Conservation (phyloP, 2,888 invertebrate genomes). For the Nasonovia ribisnigri region DNA sequence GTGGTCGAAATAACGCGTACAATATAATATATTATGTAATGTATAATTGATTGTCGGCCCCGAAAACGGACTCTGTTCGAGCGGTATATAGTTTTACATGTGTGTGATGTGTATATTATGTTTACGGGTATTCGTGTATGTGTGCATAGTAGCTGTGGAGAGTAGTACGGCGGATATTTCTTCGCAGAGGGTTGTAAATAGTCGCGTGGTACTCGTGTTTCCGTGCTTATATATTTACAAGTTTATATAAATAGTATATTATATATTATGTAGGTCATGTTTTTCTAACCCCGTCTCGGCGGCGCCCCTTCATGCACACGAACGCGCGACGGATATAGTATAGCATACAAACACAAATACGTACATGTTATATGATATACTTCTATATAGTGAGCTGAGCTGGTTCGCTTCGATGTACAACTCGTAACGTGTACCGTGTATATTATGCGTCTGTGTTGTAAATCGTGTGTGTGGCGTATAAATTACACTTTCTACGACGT, state of each 20-base stretch:
- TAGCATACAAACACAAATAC: background rate
- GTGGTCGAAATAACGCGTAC: constrained; percentile 1
- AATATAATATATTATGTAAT: constrained; percentile 5
- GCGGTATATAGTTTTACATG: background rate
- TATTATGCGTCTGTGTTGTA: background rate
- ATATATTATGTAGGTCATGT: constrained; percentile 57
- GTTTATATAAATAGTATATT: background rate
- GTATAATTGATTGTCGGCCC: constrained; percentile 14
- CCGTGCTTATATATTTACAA: background rate
- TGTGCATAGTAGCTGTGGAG: background rate
- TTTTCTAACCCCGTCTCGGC: constrained; percentile 46
- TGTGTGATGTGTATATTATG: background rate
- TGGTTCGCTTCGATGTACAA: background rate
- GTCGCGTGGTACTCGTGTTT: constrained; percentile 27
- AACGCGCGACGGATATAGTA: background rate
- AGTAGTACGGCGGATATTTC: background rate
- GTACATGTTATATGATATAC: background rate
- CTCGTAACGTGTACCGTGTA: background rate
- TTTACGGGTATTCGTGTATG: background rate
- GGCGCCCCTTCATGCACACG: constrained; percentile 30
- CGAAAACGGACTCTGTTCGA: background rate
- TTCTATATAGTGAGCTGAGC: background rate
- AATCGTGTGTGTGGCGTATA: constrained; percentile 47
- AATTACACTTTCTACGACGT: constrained; percentile 16
- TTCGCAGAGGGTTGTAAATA: constrained; percentile 44